Percentiles rank a stretch among this genome's conserved stretches.
Conservation (phyloP, 2,113 vertebrate genomes). For the Aldabrachelys gigantea region DNA sequence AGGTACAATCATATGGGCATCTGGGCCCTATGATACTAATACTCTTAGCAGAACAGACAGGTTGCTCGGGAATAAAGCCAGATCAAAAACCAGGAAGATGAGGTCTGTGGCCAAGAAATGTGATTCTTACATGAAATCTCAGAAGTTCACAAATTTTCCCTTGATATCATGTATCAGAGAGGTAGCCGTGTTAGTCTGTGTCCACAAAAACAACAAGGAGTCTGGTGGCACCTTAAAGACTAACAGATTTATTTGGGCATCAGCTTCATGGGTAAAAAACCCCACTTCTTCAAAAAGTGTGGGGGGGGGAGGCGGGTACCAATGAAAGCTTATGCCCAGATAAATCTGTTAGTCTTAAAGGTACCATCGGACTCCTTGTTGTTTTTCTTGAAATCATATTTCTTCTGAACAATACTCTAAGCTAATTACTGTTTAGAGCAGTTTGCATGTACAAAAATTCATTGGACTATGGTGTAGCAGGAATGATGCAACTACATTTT, state of each 20-base stretch:
- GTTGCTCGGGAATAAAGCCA: not conserved
- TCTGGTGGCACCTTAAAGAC: no score
- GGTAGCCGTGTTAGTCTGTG: no score
- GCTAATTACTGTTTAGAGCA: no score
- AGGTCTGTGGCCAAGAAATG: not conserved
- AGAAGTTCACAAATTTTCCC: not conserved
- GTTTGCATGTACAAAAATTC: not conserved
- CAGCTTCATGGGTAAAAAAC: no score
- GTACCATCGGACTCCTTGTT: no score
- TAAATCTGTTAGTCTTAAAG: not conserved
- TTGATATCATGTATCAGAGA: not conserved
- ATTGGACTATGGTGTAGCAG: not conserved
- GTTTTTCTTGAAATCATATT: not conserved
- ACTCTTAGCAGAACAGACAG: not conserved
- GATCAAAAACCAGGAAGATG: accelerated
- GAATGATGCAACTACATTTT: not conserved
- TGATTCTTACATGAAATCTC: not conserved
- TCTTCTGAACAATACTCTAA: not conserved
- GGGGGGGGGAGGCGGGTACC: no score
- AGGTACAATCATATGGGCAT: not conserved
- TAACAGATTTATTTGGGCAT: no score
- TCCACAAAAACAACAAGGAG: no score
- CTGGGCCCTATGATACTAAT: not conserved
- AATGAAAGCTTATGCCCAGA: no score
- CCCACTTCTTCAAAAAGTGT: no score